Evolutionary conservation across 2,113 vertebrate species (phyloP), one percentile per base, ranked within the genome.

Genomic region (Oceanites oceanicus): DNA sequence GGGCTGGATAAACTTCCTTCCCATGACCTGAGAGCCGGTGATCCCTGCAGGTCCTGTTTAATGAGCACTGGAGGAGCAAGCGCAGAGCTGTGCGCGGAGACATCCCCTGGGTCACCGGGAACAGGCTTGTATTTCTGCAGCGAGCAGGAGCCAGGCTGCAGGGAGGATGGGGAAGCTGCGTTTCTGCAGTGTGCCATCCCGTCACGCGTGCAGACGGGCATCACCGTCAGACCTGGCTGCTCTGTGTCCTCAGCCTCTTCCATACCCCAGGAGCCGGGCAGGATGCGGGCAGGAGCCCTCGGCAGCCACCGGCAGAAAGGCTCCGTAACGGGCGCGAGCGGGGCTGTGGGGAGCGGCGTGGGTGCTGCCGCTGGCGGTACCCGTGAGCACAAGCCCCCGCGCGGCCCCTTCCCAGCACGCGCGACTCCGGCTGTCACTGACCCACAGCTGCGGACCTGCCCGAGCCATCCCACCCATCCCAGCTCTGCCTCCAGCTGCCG

Each of bases 171-270:
- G 22, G 79, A 40, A 50, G 66, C 34, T 19, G n/a, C 2, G 2
- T 10, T 23, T 11, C 42, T 25, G 68, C 65, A 38, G 18, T 0
- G 2, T 29, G 50, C 29, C 50, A 30, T 9, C 50, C 59, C 40
- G 0, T 58, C 59, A 34, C 0, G 2, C 0, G 0, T 1, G 15
- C 63, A 59, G 58, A 10, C 0, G 7, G 30, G 45, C 49, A 34
- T 3, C 17, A 6, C 38, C 3, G 0, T 26, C 45, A 30, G n/a
- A 22, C 34, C 42, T 3, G 30, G 19, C 9, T 44, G 61, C 42
- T 67, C n/a, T 5, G 8, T 3, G 21, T 6, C 56, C 42, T 26
- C 23, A 10, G 55, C 49, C 53, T 26, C 13, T 19, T 22, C 62
- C 17, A 7, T 13, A 20, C 3, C 13, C 50, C 53, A 25, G 49